Percentiles rank a stretch among this genome's conserved stretches.
phyloP scores from a whole-genome alignment of 1,140 invertebrate genomes.

The Phortica variegata region DNA sequence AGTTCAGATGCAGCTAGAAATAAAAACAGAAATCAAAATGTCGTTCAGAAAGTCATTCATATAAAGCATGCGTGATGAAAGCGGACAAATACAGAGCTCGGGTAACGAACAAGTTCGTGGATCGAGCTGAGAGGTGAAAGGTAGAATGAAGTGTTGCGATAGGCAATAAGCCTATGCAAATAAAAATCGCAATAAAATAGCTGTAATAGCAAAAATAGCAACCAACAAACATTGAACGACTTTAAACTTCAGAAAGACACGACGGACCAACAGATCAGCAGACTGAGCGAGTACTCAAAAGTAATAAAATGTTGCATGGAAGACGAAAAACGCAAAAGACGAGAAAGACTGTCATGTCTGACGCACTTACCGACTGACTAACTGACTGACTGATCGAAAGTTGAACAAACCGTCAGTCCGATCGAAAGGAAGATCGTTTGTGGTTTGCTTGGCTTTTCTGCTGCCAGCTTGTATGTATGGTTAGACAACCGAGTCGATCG shows the following conservation, averaged over 20 bases:
- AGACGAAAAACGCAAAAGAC: no score
- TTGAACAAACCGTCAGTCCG: not conserved
- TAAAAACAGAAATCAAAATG: no score
- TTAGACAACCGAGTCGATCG: not conserved
- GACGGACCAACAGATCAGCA: constrained; percentile 9
- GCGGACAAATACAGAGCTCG: no score
- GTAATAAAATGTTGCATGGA: constrained; percentile 52
- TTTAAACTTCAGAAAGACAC: constrained; percentile 20
- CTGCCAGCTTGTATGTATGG: constrained; percentile 14
- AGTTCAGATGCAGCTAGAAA: no score
- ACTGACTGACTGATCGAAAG: not conserved
- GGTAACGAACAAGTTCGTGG: no score
- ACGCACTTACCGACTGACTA: no score
- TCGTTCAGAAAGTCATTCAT: no score
- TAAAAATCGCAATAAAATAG: constrained; percentile 52
- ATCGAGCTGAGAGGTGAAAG: not conserved
- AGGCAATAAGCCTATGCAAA: no score
- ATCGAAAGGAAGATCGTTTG: constrained; percentile 20
- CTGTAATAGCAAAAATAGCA: no score
- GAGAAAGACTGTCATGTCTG: no score
- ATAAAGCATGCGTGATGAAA: no score
- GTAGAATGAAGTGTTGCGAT: constrained; percentile 34
- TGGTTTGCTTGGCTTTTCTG: not conserved
- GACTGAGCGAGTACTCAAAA: constrained; percentile 45
- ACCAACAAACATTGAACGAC: constrained; percentile 16